Percentiles rank a stretch among this genome's conserved stretches.
phyloP scores from a whole-genome alignment of 1,140 invertebrate species.

The Aphis craccivora region DNA sequence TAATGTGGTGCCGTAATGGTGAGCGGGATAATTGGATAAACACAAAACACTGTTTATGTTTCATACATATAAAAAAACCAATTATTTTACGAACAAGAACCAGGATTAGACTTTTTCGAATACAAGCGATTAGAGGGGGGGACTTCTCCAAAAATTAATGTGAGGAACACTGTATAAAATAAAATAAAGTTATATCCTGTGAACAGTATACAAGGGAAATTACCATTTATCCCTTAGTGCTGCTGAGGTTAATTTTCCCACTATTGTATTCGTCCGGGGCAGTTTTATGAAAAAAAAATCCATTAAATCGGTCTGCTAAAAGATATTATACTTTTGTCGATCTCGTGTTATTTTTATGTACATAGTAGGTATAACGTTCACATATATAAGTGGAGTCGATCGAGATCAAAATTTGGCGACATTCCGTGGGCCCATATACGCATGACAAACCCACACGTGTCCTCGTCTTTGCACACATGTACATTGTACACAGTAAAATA shows the following conservation, averaged over 20 bases:
- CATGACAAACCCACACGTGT: background rate
- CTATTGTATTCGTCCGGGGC: background rate
- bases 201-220: background rate
- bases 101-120: background rate
- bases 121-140: background rate
- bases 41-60: background rate
- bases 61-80: background rate
- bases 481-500: background rate
- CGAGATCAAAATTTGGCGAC: background rate
- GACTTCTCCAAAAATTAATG: background rate
- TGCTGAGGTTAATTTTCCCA: background rate
- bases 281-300: background rate
- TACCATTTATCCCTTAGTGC: background rate
- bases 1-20: background rate
- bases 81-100: background rate
- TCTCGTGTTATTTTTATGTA: background rate
- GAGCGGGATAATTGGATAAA: background rate
- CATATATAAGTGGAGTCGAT: background rate
- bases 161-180: background rate
- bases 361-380: background rate
- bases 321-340: background rate
- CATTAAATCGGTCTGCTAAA: conserved; percentile 2
- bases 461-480: background rate
- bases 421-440: background rate
- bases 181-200: background rate